Conservation (phyloP, 1,140 invertebrate species). For the Macrostomum lignano region DNA sequence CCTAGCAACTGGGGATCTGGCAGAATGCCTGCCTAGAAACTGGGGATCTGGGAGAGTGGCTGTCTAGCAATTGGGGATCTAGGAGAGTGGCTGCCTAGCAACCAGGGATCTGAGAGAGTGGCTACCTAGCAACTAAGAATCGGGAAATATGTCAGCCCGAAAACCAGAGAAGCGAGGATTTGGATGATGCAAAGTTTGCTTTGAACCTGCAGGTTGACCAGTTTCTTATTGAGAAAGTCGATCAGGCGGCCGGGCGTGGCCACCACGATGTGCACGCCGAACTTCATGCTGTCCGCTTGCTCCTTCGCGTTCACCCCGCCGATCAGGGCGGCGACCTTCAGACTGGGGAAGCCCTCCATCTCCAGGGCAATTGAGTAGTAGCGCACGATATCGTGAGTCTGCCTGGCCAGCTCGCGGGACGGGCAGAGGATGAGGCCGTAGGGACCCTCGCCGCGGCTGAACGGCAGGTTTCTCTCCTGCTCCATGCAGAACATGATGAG, state of each 20-base stretch:
- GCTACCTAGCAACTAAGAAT: too few species aligned
- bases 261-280: conserved; percentile 84
- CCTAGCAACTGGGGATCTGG: too few species aligned
- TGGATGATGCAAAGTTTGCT: too few species aligned
- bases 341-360: conserved; percentile 42
- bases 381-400: conserved; percentile 69
- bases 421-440: conserved; percentile 92
- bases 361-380: conserved; percentile 47
- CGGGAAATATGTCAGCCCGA: too few species aligned
- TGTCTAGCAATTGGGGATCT: too few species aligned
- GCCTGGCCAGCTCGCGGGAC: conserved; percentile 79
- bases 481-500: conserved; percentile 85
- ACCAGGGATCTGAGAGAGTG: too few species aligned
- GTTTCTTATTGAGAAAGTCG: conserved; percentile 95
- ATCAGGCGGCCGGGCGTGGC: conserved; percentile 86
- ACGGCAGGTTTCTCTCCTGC: conserved; percentile 69
- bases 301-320: conserved; percentile 73
- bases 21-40: too few species aligned
- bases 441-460: conserved; percentile 68
- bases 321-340: conserved; percentile 63
- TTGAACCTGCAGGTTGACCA: conserved; percentile 65
- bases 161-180: too few species aligned
- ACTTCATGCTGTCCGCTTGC: conserved; percentile 56
- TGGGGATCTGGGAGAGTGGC: too few species aligned
- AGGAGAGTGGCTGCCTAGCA: too few species aligned